Percentiles rank a stretch among this genome's conserved stretches.
phyloP scores from a whole-genome alignment of 2,113 vertebrate genomes.

The Ophthalmolycus amberensis region DNA sequence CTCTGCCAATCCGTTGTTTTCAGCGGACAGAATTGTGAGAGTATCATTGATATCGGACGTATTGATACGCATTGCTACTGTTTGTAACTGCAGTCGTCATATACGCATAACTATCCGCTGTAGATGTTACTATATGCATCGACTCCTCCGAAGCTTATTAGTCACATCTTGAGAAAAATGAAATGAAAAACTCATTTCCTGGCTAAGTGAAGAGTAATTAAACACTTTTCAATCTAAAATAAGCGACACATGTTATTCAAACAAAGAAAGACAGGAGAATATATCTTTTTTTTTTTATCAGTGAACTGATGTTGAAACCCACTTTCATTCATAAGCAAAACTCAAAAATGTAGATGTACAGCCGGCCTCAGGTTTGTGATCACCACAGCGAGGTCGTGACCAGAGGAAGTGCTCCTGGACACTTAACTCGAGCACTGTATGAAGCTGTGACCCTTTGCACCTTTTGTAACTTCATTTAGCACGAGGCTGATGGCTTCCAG shows the following conservation, averaged over 20 bases:
- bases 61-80: neutral
- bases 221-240: neutral
- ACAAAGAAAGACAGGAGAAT: neutral
- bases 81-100: neutral
- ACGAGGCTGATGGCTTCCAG: constrained; percentile 89
- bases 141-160: neutral
- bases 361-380: neutral
- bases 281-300: too few relatives aligned
- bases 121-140: neutral
- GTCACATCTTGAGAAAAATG: neutral
- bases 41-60: neutral
- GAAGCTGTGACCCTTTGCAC: constrained; percentile 85
- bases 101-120: neutral
- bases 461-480: constrained; percentile 92
- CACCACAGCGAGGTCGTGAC: constrained; percentile 40
- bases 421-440: constrained; percentile 84
- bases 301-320: neutral
- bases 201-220: neutral
- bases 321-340: neutral
- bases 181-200: neutral
- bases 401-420: constrained; percentile 62
- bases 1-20: constrained; percentile 1
- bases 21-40: neutral
- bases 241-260: neutral
- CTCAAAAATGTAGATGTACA: neutral